These are phyloP conservation scores for Sycophila texana DNA, from an alignment of 2,888 invertebrate genomes.

Conservation along the genomic window DNA sequence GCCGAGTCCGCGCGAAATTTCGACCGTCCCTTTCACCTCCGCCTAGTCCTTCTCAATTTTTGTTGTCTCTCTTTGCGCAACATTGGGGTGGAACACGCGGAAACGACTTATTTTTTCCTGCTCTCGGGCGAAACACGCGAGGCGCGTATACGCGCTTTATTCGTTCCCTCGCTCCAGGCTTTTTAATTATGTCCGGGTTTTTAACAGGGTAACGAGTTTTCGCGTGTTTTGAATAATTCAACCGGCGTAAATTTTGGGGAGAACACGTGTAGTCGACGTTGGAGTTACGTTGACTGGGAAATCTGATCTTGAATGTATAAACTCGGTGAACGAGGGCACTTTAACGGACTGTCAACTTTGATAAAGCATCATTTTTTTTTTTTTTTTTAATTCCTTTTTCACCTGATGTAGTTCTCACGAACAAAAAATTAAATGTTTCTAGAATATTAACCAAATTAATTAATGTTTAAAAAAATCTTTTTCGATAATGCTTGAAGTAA, in stretches of 20 bases:
- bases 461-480: too few species aligned
- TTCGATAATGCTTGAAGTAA: too few species aligned
- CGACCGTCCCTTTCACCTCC: background rate
- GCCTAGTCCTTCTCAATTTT: background rate
- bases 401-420: too few species aligned
- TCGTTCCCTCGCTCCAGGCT: background rate
- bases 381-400: background rate
- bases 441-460: too few species aligned
- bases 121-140: background rate
- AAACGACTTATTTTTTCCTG: too few species aligned
- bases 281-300: background rate
- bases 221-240: background rate
- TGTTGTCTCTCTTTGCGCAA: background rate
- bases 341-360: background rate
- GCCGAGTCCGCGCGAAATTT: conserved; percentile 1
- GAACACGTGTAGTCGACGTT: background rate
- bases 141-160: background rate
- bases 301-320: conserved; percentile 5
- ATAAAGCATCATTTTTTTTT: background rate
- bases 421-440: too few species aligned
- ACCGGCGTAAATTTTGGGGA: background rate
- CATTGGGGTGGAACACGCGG: background rate
- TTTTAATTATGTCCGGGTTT: too few species aligned
- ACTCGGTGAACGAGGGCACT: background rate
- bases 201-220: background rate